These are phyloP conservation scores for Beris chalybata DNA, from an alignment of 2,888 invertebrate species.

Conservation along the genomic window DNA sequence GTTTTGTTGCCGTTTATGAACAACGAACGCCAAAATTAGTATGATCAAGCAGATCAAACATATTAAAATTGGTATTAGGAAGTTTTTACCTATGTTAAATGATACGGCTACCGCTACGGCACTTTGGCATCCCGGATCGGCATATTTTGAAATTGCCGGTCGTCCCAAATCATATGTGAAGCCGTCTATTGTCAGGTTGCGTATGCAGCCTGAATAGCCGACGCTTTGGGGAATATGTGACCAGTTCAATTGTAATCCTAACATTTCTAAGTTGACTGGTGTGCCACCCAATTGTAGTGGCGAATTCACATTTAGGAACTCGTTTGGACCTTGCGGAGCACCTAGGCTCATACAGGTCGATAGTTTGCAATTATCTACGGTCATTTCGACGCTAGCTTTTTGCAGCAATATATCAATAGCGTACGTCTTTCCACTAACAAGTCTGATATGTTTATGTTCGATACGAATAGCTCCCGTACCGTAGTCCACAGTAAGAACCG, in stretches of 20 bases:
- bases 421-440: conserved; percentile 86
- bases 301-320: conserved; percentile 79
- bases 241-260: conserved; percentile 71
- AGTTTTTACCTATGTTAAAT: conserved; percentile 83
- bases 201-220: conserved; percentile 86
- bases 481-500: conserved; percentile 81
- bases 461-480: conserved; percentile 78
- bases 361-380: conserved; percentile 73
- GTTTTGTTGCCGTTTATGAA: conserved; percentile 84
- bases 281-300: conserved; percentile 86
- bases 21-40: conserved; percentile 84
- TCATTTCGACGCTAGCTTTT: conserved; percentile 70
- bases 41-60: conserved; percentile 78
- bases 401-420: conserved; percentile 77
- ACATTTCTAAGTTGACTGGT: conserved; percentile 64
- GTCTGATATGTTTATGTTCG: conserved; percentile 68
- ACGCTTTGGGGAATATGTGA: conserved; percentile 67
- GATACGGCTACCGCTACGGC: conserved; percentile 76
- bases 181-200: conserved; percentile 85
- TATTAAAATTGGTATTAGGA: conserved; percentile 85
- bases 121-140: conserved; percentile 73
- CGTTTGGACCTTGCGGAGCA: conserved; percentile 70
- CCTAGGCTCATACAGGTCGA: conserved; percentile 72
- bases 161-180: conserved; percentile 87
- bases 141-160: conserved; percentile 72